Percentiles rank a stretch among this genome's conserved stretches.
Evolutionary conservation across 2,888 invertebrate species (phyloP).

Genomic region (Saturnia pavonia): DNA sequence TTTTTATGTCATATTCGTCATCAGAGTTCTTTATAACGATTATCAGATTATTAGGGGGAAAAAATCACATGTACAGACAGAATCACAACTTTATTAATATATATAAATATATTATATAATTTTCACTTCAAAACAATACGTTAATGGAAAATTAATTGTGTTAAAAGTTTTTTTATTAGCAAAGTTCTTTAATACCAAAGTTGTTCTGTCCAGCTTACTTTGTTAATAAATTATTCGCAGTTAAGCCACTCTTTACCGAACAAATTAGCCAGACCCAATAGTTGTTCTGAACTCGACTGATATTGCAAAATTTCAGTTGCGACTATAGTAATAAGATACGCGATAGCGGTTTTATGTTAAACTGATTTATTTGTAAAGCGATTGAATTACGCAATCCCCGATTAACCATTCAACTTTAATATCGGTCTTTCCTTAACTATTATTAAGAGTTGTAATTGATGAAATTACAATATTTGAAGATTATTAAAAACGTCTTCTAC

Average conservation of each 20-base stretch:
- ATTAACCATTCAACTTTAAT: too few relatives aligned
- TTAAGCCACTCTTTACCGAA: constrained; percentile 44
- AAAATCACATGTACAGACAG: too few relatives aligned
- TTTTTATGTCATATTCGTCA: too few relatives aligned
- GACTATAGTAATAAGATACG: constrained; percentile 2
- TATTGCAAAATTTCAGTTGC: constrained; percentile 27
- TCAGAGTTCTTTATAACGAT: not conserved
- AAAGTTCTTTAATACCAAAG: constrained; percentile 28
- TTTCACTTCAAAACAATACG: too few relatives aligned
- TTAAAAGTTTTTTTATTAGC: not conserved
- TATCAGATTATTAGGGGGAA: too few relatives aligned
- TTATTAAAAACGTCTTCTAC: too few relatives aligned
- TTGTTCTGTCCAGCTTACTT: constrained; percentile 16
- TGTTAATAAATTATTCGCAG: constrained; percentile 44
- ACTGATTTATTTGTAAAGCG: not conserved
- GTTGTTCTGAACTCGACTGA: constrained; percentile 31
- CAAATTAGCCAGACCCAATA: constrained; percentile 46
- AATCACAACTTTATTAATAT: too few relatives aligned
- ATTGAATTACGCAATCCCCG: too few relatives aligned
- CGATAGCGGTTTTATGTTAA: constrained; percentile 17
- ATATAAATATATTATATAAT: too few relatives aligned
- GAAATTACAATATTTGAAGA: too few relatives aligned
- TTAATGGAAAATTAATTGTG: not conserved
- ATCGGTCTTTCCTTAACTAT: too few relatives aligned
- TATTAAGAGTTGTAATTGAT: too few relatives aligned